Base-by-base conservation (phyloP, 2,888 invertebrate genomes). In the Lasioglossum oenotherae region DNA sequence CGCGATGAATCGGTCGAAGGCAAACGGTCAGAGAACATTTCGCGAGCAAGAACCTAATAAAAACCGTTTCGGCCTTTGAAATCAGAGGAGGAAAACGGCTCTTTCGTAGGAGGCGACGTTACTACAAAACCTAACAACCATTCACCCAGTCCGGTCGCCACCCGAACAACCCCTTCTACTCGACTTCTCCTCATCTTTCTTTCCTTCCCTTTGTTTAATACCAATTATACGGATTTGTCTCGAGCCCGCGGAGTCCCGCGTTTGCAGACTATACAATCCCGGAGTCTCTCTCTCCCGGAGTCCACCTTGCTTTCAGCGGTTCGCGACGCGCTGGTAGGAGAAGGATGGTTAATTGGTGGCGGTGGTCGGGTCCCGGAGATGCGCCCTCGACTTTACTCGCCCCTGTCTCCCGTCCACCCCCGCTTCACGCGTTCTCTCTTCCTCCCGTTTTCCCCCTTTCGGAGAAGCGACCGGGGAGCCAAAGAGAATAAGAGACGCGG, bases 181-280 rank as follows among this genome's bases (percentile, higher is more conserved):
- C 67, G n/a, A 46, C 67, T 64, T 74, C 74, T 19, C 31, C 44
- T 80, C 49, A 23, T 57, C 82, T 64, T 79, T 76, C 89, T 79
- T 80, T n/a, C 79, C 57, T 64, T 64, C 76, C 84, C 82, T 80
- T 85, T 80, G 80, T 89, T 86, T 82, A 84, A 88, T 88, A 84
- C 86, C 88, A 89, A 89, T 89, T 89, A 89, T 88, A 87, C 77
- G 86, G 88, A 89, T 88, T 89, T 88, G 88, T 88, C 86, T 81
- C 79, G 35, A 84, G 69, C 73, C 84, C 72, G 72, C 72, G 82
- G 86, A 73, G 53, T 80, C 38, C 77, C 60, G 31, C 81, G 74
- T 80, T 80, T 72, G 75, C 79, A 38, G 81, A 64, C 78, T 81
- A 38, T 67, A 49, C 69, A 74, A 81, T 78, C 80, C 38, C 38